These are phyloP conservation scores for Argynnis bischoffii DNA, from an alignment of 2,888 invertebrate genomes.

Conservation along the genomic window DNA sequence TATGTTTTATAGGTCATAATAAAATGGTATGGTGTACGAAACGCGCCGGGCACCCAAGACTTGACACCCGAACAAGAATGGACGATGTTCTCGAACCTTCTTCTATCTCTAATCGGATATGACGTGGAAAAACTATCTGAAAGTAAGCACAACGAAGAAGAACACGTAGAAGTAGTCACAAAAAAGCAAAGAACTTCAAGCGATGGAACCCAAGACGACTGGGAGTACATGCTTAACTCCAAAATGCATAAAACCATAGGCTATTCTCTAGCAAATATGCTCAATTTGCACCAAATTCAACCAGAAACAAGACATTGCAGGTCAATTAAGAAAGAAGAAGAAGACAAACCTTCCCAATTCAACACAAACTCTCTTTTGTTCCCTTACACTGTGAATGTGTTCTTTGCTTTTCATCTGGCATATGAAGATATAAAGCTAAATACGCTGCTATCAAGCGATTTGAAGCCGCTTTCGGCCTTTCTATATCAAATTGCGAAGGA, in stretches of 20 bases:
- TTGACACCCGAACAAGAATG: slow-evolving; percentile 90
- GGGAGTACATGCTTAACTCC: slow-evolving; percentile 86
- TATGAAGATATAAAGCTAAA: slow-evolving; percentile 96
- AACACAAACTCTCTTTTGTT: slow-evolving; percentile 87
- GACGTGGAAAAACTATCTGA: slow-evolving; percentile 84
- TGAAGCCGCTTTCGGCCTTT: slow-evolving; percentile 86
- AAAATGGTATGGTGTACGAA: slow-evolving; percentile 94
- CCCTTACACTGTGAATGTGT: slow-evolving; percentile 86
- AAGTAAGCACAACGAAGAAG: slow-evolving; percentile 68
- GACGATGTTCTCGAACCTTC: slow-evolving; percentile 86
- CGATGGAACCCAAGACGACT: slow-evolving; percentile 90
- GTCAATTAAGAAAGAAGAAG: slow-evolving; percentile 39
- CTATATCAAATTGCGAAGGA: slow-evolving; percentile 90
- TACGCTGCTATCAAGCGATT: slow-evolving; percentile 84
- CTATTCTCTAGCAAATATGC: slow-evolving; percentile 64
- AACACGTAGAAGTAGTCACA: slow-evolving; percentile 78
- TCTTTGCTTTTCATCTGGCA: slow-evolving; percentile 92
- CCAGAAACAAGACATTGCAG: slow-evolving; percentile 40
- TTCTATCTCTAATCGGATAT: slow-evolving; percentile 87
- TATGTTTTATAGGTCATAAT: slow-evolving; percentile 78
- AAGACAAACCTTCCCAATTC: slow-evolving; percentile 72
- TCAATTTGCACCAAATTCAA: slow-evolving; percentile 59
- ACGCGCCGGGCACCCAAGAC: slow-evolving; percentile 92
- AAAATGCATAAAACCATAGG: slow-evolving; percentile 80
- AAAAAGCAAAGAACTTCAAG: slow-evolving; percentile 92